A percentile compares a stretch with the other conserved stretches of the same genome.
These are phyloP conservation scores for Drosophila diplacantha DNA, from an alignment of 2,888 invertebrate genomes.

Conservation along the genomic window DNA sequence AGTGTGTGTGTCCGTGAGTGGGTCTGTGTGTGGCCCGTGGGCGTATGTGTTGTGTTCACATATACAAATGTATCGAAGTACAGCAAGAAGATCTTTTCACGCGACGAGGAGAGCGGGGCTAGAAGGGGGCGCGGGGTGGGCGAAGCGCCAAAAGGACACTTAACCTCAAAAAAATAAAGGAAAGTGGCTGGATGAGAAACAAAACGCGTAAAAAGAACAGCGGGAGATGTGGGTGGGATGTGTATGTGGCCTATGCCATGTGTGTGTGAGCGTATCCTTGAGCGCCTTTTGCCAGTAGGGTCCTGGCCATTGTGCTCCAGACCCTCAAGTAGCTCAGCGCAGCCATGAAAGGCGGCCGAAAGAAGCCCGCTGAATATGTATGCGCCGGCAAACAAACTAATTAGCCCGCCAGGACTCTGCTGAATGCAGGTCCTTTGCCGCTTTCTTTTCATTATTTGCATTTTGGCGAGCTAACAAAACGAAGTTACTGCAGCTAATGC, in stretches of 20 bases:
- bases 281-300: slow-evolving; percentile 64
- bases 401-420: slow-evolving; percentile 50
- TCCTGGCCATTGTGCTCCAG: slow-evolving; percentile 58
- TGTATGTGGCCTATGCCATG: slow-evolving; percentile 2
- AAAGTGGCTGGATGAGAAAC: slow-evolving; percentile 62
- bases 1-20: slow-evolving; percentile 12
- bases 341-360: slow-evolving; percentile 43
- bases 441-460: slow-evolving; percentile 69
- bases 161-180: slow-evolving; percentile 63
- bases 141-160: slow-evolving; percentile 72
- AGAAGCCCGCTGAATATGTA: slow-evolving; percentile 49
- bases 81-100: slow-evolving; percentile 72
- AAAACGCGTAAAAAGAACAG: slow-evolving; percentile 47
- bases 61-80: slow-evolving; percentile 35
- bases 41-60: slow-evolving; percentile 27
- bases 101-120: slow-evolving; percentile 36
- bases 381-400: slow-evolving; percentile 63
- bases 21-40: slow-evolving; percentile 7
- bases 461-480: slow-evolving; percentile 49
- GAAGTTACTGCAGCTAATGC: slow-evolving; percentile 64
- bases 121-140: slow-evolving; percentile 17
- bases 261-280: slow-evolving; percentile 59
- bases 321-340: slow-evolving; percentile 60
- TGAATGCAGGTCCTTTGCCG: slow-evolving; percentile 44
- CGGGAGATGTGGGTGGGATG: slow-evolving; percentile 15